phyloP scores from a whole-genome alignment of 2,797 vertebrate species.

The Protosalanx chinensis region DNA sequence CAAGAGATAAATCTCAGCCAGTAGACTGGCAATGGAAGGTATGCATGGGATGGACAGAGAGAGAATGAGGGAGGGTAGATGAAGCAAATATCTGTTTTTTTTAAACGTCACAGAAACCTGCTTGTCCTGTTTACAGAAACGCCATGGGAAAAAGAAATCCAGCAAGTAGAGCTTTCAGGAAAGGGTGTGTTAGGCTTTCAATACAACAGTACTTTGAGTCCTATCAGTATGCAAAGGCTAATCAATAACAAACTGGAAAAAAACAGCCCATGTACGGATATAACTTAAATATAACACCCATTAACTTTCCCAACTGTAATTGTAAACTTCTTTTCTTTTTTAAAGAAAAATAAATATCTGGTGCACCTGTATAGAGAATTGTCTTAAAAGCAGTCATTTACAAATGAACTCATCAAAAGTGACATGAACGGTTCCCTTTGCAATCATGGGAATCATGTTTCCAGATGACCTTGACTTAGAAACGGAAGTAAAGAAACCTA shows the following conservation, averaged over 20 bases:
- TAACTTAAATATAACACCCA: background rate
- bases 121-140: conserved; percentile 44
- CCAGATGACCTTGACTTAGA: no score
- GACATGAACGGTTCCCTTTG: background rate
- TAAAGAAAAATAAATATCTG: background rate
- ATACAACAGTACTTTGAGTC: conserved; percentile 18
- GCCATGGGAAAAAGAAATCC: conserved; percentile 22
- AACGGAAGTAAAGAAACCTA: no score
- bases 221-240: conserved; percentile 12
- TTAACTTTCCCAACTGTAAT: background rate
- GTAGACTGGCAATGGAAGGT: background rate
- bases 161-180: conserved; percentile 17
- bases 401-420: background rate
- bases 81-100: conserved; percentile 20
- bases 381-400: no score
- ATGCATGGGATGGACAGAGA: conserved; percentile 1
- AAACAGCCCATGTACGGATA: background rate
- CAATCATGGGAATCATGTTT: background rate
- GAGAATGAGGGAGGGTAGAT: conserved; percentile 1
- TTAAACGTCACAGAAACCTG: conserved; percentile 41
- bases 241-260: background rate
- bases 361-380: background rate
- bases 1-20: conserved; percentile 2
- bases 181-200: conserved; percentile 11
- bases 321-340: background rate